Evolutionary conservation across 2,797 vertebrate genomes (phyloP).

Genomic region (Acanthornis magna): DNA sequence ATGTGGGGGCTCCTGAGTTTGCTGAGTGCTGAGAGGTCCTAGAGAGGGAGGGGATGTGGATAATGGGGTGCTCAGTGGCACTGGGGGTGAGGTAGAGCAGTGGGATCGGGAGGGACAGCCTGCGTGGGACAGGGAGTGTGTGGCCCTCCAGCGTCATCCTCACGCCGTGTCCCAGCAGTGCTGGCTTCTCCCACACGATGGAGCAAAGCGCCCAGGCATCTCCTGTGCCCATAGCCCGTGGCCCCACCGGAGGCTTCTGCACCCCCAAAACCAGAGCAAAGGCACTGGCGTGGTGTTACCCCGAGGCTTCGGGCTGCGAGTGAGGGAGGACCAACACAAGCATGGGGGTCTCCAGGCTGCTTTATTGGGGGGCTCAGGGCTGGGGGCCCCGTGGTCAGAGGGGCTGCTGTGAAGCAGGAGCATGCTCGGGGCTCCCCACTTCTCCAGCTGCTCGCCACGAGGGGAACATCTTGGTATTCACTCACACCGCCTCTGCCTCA

Average conservation of each 20-base stretch:
- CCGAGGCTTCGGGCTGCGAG: fast-evolving
- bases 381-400: neutral
- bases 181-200: slow-evolving; percentile 58
- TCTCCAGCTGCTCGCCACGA: neutral
- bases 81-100: neutral
- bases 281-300: fast-evolving
- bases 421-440: fast-evolving
- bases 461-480: neutral
- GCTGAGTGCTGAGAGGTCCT: neutral
- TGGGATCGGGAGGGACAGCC: neutral
- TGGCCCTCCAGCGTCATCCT: neutral
- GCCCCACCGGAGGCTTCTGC: neutral
- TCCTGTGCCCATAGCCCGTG: fast-evolving
- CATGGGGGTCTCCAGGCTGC: neutral
- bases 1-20: neutral
- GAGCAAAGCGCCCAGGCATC: neutral
- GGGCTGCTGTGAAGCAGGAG: neutral
- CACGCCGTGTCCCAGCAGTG: neutral
- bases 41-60: neutral
- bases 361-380: slow-evolving; percentile 20
- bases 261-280: neutral
- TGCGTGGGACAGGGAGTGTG: neutral
- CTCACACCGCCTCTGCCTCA: neutral
- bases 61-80: fast-evolving
- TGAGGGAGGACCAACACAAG: neutral